Base-by-base conservation (phyloP, 1,140 invertebrate genomes). In the Zaprionus kolodkinae region DNA sequence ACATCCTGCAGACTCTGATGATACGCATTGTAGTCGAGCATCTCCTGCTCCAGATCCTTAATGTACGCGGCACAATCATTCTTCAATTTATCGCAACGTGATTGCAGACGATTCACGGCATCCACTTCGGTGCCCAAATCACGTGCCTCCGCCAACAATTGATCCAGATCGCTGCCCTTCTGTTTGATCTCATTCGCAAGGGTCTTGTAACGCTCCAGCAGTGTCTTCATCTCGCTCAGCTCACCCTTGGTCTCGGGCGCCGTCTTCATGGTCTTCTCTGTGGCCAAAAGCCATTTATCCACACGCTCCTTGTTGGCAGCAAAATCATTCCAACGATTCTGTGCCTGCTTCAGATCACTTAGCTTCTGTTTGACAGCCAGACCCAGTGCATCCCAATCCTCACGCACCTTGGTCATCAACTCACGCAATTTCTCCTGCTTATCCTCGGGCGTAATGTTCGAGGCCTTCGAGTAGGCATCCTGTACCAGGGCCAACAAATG, bases 1-100 rank as follows among this genome's bases (percentile, higher is more conserved):
- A 96, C 97, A 73, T 99, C 98, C 93, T 99, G 98, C 10, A 99
- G 93, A 11, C 95, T 96, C 84, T 96, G 95, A 72, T 98, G 97
- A 89, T 99, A 99, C 21, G 95, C 94, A 86, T 96, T 97, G 81
- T 98, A 97, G 52, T 97, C 96, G 64, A 96, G 94, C 6, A 98
- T 96, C 93, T 98, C 97, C 45, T 94, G 93, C 81, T 97, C 96
- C 0, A 97, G 79, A 6, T 94, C 92, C 48, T 94, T 93, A 74
- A 95, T 95, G 56, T 94, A 94, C 10, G 92, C 92, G 33, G 95
- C 93, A 79, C 95, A 96, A 73, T 94, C 94, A 6, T 92, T 92
- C 66, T 94, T 93, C 1, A 96, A 84, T 50, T 94, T 94, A 45
- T 95, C 94, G 93, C 96, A 96, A 62, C 95, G 95, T 9, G 93